Conservation (phyloP, 2,888 invertebrate species). For the Diarsia brunnea region DNA sequence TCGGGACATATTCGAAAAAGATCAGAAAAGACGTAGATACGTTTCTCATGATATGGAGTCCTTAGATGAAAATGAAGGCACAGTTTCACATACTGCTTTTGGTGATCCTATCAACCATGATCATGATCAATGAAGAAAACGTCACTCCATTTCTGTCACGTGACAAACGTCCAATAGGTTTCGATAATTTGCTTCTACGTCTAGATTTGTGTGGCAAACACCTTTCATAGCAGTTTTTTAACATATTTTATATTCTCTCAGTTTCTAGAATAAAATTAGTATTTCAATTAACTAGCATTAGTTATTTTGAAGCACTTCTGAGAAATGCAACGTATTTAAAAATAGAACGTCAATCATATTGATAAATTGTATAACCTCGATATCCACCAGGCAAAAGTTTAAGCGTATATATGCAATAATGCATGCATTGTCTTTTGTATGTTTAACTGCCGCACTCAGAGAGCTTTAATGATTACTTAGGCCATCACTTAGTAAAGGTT, state of each 20-base stretch:
- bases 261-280: background rate
- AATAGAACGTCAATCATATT: background rate
- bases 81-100: conserved; percentile 77
- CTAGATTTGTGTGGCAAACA: background rate
- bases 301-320: background rate
- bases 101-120: conserved; percentile 73
- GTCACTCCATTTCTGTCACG: background rate
- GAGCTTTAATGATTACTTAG: too few species aligned
- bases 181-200: background rate
- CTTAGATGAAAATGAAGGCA: conserved; percentile 64
- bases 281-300: background rate
- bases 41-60: conserved; percentile 65
- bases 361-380: too few species aligned
- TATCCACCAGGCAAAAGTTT: background rate
- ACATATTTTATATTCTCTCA: background rate
- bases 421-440: background rate
- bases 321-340: background rate
- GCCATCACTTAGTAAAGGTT: too few species aligned
- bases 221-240: background rate
- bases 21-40: conserved; percentile 72
- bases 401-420: background rate
- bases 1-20: conserved; percentile 83
- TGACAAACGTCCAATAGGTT: background rate
- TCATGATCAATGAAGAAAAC: conserved; percentile 17
- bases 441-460: too few species aligned